Evolutionary conservation across 1,140 invertebrate genomes (phyloP).

Genomic region (silkworm (Bombyx mori)): ASM3026992v2 NC_085124.1:5066501-5067000

Average conservation of each 20-base stretch:
- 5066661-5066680: no score
- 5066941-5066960: constrained; percentile 37
- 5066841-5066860: no score
- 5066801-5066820: no score
- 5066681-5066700: no score
- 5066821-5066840: no score
- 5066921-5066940: constrained; percentile 27
- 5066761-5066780: no score
- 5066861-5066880: no score
- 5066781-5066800: no score
- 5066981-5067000: constrained; percentile 47
- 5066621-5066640: constrained; percentile 13
- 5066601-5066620: constrained; percentile 34
- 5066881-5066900: not conserved
- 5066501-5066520: constrained; percentile 28
- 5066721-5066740: no score
- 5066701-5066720: no score
- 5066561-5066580: constrained; percentile 48
- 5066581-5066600: constrained; percentile 55
- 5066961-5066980: constrained; percentile 37
- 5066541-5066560: constrained; percentile 52
- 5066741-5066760: no score
- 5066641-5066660: no score
- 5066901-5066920: constrained; percentile 16
- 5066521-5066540: constrained; percentile 46